Evolutionary conservation across 2,113 vertebrate genomes (phyloP).

Genomic region (Axis porcinus): DNA sequence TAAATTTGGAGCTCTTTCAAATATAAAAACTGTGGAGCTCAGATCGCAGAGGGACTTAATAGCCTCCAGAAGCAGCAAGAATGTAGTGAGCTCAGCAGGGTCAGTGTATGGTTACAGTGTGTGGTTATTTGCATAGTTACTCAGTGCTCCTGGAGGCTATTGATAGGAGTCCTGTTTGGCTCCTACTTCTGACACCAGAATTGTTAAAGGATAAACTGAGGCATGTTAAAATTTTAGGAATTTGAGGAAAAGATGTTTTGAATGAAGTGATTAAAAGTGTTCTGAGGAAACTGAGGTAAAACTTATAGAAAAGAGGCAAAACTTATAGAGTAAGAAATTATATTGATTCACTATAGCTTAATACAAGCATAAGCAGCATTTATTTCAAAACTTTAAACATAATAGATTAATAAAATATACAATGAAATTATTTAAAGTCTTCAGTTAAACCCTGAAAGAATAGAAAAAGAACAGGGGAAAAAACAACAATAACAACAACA

Average conservation of each 20-base stretch:
- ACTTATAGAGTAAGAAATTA: neutral
- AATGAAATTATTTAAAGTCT: neutral
- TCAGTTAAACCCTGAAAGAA: neutral
- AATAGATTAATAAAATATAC: neutral
- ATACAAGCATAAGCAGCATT: neutral
- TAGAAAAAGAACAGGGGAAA: neutral
- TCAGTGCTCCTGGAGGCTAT: neutral
- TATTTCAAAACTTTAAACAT: neutral
- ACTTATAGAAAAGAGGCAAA: neutral
- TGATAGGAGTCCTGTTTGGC: neutral
- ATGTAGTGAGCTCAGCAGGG: neutral
- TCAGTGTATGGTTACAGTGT: neutral
- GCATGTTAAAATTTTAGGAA: neutral
- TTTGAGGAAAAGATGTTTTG: neutral
- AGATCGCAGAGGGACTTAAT: neutral
- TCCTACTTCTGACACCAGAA: neutral
- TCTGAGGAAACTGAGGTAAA: neutral
- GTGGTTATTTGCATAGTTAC: neutral
- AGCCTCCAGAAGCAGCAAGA: neutral
- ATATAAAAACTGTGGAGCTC: neutral
- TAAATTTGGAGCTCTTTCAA: neutral
- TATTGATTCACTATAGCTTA: neutral
- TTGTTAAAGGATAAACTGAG: accelerated
- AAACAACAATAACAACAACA: neutral
- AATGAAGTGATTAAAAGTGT: neutral